Evolutionary conservation across 2,888 invertebrate species (phyloP).

Genomic region (Tanaodytes sp.): DNA sequence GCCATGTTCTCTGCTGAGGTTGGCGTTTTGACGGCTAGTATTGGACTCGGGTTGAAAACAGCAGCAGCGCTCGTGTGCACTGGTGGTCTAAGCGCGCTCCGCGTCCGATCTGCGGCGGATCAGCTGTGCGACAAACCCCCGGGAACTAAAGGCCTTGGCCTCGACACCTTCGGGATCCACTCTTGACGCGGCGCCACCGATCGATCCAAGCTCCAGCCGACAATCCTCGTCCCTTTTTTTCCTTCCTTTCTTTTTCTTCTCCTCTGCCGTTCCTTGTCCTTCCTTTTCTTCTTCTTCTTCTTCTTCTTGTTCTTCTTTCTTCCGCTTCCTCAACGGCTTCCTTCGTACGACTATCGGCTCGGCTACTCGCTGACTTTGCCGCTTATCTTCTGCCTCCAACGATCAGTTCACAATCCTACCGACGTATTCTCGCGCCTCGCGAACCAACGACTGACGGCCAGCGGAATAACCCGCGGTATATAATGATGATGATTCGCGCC

Average conservation of each 20-base stretch:
- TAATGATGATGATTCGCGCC: conserved; percentile 59
- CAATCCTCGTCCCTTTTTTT: conserved; percentile 9
- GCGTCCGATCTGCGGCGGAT: conserved; percentile 19
- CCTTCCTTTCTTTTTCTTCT: conserved; percentile 2
- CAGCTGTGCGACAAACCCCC: conserved; percentile 47
- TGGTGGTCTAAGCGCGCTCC: conserved; percentile 1
- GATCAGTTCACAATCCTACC: background rate
- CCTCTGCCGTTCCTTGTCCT: conserved; percentile 11
- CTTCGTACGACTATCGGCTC: conserved; percentile 16
- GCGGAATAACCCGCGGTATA: conserved; percentile 67
- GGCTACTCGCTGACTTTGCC: background rate
- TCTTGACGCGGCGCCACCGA: conserved; percentile 21
- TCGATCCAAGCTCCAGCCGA: conserved; percentile 37
- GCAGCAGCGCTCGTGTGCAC: background rate
- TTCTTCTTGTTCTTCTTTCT: no score
- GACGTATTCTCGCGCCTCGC: conserved; percentile 58
- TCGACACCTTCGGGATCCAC: conserved; percentile 50
- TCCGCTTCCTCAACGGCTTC: conserved; percentile 13
- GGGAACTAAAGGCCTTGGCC: conserved; percentile 50
- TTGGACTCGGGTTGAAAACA: background rate
- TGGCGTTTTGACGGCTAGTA: background rate
- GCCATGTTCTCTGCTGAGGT: background rate
- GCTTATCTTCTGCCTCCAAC: no score
- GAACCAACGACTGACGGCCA: conserved; percentile 66
- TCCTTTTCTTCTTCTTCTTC: background rate